phyloP scores from a whole-genome alignment of 2,888 invertebrate species.

The Xanthia icteritia region DNA sequence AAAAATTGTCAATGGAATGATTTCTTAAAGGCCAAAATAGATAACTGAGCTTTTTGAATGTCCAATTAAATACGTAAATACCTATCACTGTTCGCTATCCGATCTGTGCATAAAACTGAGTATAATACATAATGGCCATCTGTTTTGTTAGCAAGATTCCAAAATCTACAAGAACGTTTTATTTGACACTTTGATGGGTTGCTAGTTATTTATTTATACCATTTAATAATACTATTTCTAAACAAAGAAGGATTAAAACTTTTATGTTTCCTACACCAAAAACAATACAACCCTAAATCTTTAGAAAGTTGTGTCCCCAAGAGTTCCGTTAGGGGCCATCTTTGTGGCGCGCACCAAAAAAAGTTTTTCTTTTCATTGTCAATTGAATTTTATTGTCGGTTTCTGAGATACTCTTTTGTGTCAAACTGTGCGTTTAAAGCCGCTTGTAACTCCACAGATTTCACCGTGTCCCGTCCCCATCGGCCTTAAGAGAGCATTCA shows the following conservation, averaged over 20 bases:
- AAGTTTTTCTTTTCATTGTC: slow-evolving; percentile 85
- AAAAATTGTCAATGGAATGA: neutral
- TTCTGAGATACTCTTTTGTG: slow-evolving; percentile 89
- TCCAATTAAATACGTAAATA: neutral
- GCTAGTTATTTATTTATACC: slow-evolving; percentile 49
- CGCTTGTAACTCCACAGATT: slow-evolving; percentile 82
- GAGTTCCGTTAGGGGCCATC: slow-evolving; percentile 85
- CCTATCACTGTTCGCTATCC: slow-evolving; percentile 1
- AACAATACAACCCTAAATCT: slow-evolving; percentile 86
- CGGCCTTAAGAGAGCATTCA: slow-evolving; percentile 83
- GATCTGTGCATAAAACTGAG: slow-evolving; percentile 17
- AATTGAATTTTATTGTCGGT: slow-evolving; percentile 90
- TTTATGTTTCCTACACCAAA: slow-evolving; percentile 77
- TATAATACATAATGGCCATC: slow-evolving; percentile 13
- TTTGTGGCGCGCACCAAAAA: slow-evolving; percentile 81
- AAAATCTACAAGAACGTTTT: slow-evolving; percentile 40
- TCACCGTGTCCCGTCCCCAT: slow-evolving; percentile 72
- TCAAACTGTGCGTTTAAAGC: slow-evolving; percentile 88
- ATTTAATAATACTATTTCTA: slow-evolving; percentile 61
- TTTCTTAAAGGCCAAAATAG: slow-evolving; percentile 1
- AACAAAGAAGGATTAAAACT: slow-evolving; percentile 77
- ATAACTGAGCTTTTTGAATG: neutral
- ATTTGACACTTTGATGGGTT: slow-evolving; percentile 56
- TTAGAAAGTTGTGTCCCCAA: slow-evolving; percentile 84
- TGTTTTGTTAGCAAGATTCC: slow-evolving; percentile 19